These are phyloP conservation scores for Onychorhynchus coronatus DNA, from an alignment of 2,113 vertebrate genomes.

Conservation along the genomic window DNA sequence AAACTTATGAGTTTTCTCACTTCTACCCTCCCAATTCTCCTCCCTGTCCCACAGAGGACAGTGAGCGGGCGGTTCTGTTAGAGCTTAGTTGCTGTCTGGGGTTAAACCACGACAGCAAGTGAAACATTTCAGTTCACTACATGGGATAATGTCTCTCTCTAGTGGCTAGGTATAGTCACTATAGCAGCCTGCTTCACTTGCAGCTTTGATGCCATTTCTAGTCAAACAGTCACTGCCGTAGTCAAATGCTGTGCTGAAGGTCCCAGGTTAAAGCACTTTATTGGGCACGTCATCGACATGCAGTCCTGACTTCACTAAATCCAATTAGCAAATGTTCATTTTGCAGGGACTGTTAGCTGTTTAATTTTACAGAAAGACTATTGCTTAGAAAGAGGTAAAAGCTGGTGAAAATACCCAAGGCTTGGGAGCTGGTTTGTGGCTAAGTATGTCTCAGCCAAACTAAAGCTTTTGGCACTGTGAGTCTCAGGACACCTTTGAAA, in stretches of 20 bases:
- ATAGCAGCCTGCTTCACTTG: background rate
- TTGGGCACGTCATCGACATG: background rate
- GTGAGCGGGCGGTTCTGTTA: background rate
- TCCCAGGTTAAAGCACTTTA: background rate
- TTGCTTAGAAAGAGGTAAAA: background rate
- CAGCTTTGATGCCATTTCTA: background rate
- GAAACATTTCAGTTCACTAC: slow-evolving; percentile 22
- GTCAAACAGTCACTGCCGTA: background rate
- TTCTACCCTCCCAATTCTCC: background rate
- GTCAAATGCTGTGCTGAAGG: background rate
- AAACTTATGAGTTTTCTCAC: background rate
- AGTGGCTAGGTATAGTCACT: slow-evolving; percentile 63
- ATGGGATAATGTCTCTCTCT: slow-evolving; percentile 66
- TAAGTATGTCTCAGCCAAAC: background rate
- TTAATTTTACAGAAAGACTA: background rate
- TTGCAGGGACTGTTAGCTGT: background rate
- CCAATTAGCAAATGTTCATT: background rate
- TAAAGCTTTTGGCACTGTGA: background rate
- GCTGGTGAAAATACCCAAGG: background rate
- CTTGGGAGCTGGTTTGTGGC: background rate
- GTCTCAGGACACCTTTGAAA: background rate
- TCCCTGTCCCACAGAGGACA: background rate
- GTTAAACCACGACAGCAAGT: background rate
- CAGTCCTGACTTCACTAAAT: background rate
- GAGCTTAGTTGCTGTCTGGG: background rate